Evolutionary conservation across 2,888 invertebrate genomes (phyloP).

Genomic region (Tanaodytes sp.): DNA sequence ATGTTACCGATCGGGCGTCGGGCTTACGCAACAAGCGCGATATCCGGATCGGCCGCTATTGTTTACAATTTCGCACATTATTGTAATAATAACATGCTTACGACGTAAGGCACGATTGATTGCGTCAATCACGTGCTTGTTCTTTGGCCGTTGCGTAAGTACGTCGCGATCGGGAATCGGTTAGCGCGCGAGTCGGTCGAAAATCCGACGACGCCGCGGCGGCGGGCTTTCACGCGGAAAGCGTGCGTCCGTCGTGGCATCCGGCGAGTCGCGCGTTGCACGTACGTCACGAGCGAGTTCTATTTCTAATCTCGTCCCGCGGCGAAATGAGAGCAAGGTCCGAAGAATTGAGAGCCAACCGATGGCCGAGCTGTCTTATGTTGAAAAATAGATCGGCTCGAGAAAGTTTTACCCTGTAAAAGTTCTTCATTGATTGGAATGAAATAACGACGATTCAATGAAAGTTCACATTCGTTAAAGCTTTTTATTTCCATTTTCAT

Average conservation of each 20-base stretch:
- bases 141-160: slow-evolving; percentile 43
- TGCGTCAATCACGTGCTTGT: slow-evolving; percentile 46
- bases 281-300: slow-evolving; percentile 56
- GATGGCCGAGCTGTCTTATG: slow-evolving; percentile 67
- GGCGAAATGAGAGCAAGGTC: slow-evolving; percentile 73
- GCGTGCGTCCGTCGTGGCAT: slow-evolving; percentile 35
- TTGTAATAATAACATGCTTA: slow-evolving; percentile 53
- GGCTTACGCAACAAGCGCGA: slow-evolving; percentile 32
- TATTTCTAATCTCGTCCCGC: slow-evolving; percentile 65
- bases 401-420: slow-evolving; percentile 44
- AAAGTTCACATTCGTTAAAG: no score
- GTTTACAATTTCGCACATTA: slow-evolving; percentile 29
- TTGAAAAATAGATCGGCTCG: slow-evolving; percentile 68
- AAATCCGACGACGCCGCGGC: slow-evolving; percentile 33
- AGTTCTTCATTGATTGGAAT: slow-evolving; percentile 43
- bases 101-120: slow-evolving; percentile 41
- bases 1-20: no score
- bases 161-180: slow-evolving; percentile 42
- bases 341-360: slow-evolving; percentile 72
- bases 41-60: slow-evolving; percentile 34
- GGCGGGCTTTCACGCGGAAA: slow-evolving; percentile 52
- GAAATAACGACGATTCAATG: not conserved
- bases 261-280: slow-evolving; percentile 43
- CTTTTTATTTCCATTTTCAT: no score
- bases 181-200: slow-evolving; percentile 18